Conservation (phyloP, 2,888 invertebrate species). For the Esperia sulphurella region DNA sequence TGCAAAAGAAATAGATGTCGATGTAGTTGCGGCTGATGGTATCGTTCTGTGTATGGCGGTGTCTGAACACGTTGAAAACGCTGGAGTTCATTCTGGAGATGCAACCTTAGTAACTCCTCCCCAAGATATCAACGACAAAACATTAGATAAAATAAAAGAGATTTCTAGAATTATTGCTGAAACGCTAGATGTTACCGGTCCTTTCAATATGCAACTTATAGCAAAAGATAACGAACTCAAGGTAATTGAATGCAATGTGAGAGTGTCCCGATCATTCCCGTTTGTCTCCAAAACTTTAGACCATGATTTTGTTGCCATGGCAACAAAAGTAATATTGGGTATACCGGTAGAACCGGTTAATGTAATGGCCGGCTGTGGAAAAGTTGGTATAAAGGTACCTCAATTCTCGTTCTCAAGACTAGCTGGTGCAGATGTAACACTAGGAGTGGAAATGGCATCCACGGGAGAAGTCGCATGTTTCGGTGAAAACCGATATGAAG, state of each 20-base stretch:
- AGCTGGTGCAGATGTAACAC: constrained; percentile 97
- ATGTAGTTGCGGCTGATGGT: constrained; percentile 97
- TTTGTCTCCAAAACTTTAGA: constrained; percentile 99
- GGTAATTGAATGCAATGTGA: constrained; percentile 99
- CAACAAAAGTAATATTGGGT: constrained; percentile 95
- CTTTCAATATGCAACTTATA: constrained; percentile 99
- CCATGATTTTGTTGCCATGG: constrained; percentile 98
- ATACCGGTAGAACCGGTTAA: constrained; percentile 91
- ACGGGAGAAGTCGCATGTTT: constrained; percentile 99
- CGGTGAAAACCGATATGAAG: constrained; percentile 97
- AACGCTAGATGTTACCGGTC: constrained; percentile 95
- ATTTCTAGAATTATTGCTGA: constrained; percentile 94
- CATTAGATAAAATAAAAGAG: constrained; percentile 91
- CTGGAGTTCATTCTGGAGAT: constrained; percentile 99
- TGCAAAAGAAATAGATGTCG: constrained; percentile 99
- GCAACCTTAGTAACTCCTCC: constrained; percentile 99
- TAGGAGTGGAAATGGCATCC: constrained; percentile 99
- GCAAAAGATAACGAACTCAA: constrained; percentile 96
- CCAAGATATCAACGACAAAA: constrained; percentile 96
- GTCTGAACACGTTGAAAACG: constrained; percentile 98
- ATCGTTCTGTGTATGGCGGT: constrained; percentile 98
- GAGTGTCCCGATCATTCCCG: constrained; percentile 99
- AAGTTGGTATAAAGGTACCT: constrained; percentile 98
- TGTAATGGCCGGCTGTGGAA: constrained; percentile 89
- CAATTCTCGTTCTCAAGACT: constrained; percentile 99